Evolutionary conservation across 2,113 vertebrate species (phyloP).

Genomic region (Phoxinus phoxinus): DNA sequence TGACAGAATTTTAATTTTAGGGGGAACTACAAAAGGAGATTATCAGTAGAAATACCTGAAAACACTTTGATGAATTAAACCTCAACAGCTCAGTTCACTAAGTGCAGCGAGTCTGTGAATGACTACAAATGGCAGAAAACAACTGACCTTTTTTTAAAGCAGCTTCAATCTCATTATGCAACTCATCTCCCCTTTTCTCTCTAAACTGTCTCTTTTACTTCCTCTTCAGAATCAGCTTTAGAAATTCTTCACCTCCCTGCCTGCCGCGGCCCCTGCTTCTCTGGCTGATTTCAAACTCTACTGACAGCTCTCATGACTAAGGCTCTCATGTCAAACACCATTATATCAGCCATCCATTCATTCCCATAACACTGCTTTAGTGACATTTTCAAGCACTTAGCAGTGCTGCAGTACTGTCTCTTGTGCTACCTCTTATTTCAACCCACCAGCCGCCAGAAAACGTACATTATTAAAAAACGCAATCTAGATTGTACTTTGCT

Average conservation of each 20-base stretch:
- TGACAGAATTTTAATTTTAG: background rate
- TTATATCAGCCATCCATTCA: conserved; percentile 39
- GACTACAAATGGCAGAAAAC: conserved; percentile 54
- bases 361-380: conserved; percentile 39
- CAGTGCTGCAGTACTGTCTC: conserved; percentile 14
- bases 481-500: conserved; percentile 13
- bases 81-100: conserved; percentile 43
- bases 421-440: background rate
- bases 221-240: conserved; percentile 60
- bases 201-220: conserved; percentile 35
- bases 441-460: conserved; percentile 16
- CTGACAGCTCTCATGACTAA: conserved; percentile 63
- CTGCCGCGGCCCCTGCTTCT: conserved; percentile 42
- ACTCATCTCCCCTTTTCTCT: conserved; percentile 34
- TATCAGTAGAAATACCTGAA: background rate
- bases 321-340: conserved; percentile 54
- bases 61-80: conserved; percentile 2
- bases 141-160: conserved; percentile 49
- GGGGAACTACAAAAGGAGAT: background rate
- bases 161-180: conserved; percentile 54
- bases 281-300: conserved; percentile 61
- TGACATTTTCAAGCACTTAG: conserved; percentile 40
- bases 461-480: conserved; percentile 22
- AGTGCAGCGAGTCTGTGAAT: conserved; percentile 52
- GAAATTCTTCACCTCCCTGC: conserved; percentile 60